Percentiles rank a stretch among this genome's conserved stretches.
Evolutionary conservation across 2,888 invertebrate species (phyloP).

Genomic region (Erebia aethiops): DNA sequence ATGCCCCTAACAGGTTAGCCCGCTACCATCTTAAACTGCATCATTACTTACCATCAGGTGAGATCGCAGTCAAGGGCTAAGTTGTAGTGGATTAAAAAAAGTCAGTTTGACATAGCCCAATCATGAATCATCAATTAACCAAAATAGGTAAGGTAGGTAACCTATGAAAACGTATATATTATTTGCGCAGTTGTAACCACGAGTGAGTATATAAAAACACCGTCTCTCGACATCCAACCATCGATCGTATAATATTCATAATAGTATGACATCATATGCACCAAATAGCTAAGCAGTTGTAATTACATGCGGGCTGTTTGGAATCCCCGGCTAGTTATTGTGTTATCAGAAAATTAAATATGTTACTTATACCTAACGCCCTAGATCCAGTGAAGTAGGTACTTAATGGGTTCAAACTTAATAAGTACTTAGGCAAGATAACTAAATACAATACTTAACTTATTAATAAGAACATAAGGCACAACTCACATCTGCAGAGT

Average conservation of each 20-base stretch:
- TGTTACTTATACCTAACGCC: too few relatives aligned
- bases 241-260: background rate
- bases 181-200: conserved; percentile 17
- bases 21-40: too few relatives aligned
- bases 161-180: background rate
- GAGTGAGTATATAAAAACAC: background rate
- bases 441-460: too few relatives aligned
- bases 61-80: too few relatives aligned
- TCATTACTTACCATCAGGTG: too few relatives aligned
- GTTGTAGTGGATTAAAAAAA: too few relatives aligned
- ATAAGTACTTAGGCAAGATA: too few relatives aligned
- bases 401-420: too few relatives aligned
- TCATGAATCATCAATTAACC: background rate
- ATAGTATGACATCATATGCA: conserved; percentile 4
- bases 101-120: background rate
- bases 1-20: too few relatives aligned
- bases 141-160: background rate
- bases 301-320: conserved; percentile 1
- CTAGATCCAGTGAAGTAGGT: too few relatives aligned
- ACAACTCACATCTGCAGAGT: too few relatives aligned
- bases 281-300: background rate
- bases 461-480: too few relatives aligned
- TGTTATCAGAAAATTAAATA: background rate
- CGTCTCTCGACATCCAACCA: background rate
- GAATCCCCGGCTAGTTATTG: background rate